These are phyloP conservation scores for Lutjanus erythropterus DNA, from an alignment of 2,113 vertebrate species.

Conservation along the genomic window DNA sequence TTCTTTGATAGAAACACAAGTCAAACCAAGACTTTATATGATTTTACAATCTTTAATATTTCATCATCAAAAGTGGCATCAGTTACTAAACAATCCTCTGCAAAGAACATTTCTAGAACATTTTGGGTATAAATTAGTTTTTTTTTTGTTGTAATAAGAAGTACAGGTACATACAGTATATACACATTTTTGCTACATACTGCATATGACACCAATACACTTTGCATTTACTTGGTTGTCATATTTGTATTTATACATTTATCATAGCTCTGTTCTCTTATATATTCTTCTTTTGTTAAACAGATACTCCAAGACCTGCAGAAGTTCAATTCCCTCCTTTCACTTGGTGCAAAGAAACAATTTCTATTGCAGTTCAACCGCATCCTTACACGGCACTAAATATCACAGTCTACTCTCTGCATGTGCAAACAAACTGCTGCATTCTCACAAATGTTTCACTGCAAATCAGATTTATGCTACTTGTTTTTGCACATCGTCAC, in stretches of 20 bases:
- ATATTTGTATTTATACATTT: constrained; percentile 31
- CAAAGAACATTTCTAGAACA: constrained; percentile 51
- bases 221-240: constrained; percentile 5
- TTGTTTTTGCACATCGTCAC: not conserved
- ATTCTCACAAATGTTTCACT: not conserved
- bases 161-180: constrained; percentile 51
- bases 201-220: constrained; percentile 43
- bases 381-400: not conserved
- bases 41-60: constrained; percentile 66
- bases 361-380: not conserved
- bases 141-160: constrained; percentile 42
- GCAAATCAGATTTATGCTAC: not conserved
- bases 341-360: not conserved
- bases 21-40: constrained; percentile 23
- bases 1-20: constrained; percentile 25
- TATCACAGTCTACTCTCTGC: not conserved
- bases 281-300: not conserved
- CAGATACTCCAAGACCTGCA: not conserved
- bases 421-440: not conserved
- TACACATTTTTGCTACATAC: constrained; percentile 52
- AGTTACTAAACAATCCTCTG: constrained; percentile 59
- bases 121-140: constrained; percentile 55
- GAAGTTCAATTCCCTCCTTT: constrained; percentile 2
- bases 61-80: constrained; percentile 59
- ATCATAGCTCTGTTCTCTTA: not conserved